A percentile compares a stretch with the other conserved stretches of the same genome.
Evolutionary conservation across 2,113 vertebrate species (phyloP).

Genomic region (Scophthalmus maximus): DNA sequence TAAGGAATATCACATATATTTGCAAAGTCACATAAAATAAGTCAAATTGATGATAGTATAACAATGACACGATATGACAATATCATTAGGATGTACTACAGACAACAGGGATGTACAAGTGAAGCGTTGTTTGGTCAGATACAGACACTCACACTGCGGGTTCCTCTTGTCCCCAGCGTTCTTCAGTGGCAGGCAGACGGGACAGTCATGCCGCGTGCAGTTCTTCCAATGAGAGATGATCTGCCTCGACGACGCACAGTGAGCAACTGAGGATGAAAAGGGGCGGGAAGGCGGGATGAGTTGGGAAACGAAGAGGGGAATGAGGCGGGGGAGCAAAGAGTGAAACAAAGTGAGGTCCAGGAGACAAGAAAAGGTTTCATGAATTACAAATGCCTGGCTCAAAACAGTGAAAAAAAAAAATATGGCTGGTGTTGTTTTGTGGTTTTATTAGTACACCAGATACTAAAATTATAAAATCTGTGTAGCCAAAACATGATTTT

Average conservation of each 20-base stretch:
- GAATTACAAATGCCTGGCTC: background rate
- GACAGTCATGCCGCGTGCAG: conserved; percentile 97
- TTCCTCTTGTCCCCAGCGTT: conserved; percentile 99
- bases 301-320: background rate
- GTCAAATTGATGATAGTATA: background rate
- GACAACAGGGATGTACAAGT: background rate
- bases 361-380: background rate
- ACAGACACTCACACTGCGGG: conserved; percentile 95
- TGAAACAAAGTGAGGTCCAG: background rate
- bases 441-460: background rate
- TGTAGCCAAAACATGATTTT: background rate
- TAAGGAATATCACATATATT: background rate
- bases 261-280: conserved; percentile 88
- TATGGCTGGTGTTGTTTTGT: background rate
- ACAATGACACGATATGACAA: background rate
- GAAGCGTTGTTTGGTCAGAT: conserved; percentile 67
- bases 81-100: background rate
- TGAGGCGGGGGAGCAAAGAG: background rate
- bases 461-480: background rate
- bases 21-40: background rate
- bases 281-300: background rate
- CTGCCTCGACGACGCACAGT: conserved; percentile 98
- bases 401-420: background rate
- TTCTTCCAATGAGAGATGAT: conserved; percentile 99
- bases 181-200: conserved; percentile 97